Percentiles rank a stretch among this genome's conserved stretches.
phyloP scores from a whole-genome alignment of 2,113 vertebrate genomes.

The Nycticebus coucang region DNA sequence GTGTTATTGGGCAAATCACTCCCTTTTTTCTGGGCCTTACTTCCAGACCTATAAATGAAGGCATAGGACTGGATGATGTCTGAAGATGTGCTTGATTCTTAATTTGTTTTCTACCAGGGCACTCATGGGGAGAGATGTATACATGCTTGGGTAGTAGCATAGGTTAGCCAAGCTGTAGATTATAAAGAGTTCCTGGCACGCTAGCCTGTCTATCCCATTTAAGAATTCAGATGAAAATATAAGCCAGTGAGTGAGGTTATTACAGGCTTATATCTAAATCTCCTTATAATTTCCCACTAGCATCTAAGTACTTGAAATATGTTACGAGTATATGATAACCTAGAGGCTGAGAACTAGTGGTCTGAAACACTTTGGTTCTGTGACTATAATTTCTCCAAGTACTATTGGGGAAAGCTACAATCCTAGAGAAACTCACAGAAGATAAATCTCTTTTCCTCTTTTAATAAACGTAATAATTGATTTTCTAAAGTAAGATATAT shows the following conservation, averaged over 20 bases:
- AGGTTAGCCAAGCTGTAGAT: background rate
- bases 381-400: slow-evolving; percentile 16
- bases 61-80: background rate
- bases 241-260: background rate
- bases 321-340: background rate
- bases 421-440: background rate
- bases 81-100: background rate
- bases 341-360: background rate
- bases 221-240: background rate
- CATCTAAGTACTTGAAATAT: slow-evolving; percentile 21
- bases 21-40: background rate
- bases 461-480: background rate
- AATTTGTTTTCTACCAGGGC: background rate
- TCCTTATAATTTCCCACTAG: background rate
- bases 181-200: background rate
- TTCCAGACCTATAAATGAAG: background rate
- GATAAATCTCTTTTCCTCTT: background rate
- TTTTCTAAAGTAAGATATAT: background rate
- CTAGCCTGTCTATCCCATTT: background rate
- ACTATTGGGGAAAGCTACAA: background rate
- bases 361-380: background rate
- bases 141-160: background rate
- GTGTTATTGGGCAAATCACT: background rate
- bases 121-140: background rate
- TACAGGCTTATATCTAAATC: background rate